These are phyloP conservation scores for Ascaphus truei DNA, from an alignment of 2,113 vertebrate genomes.

Conservation along the genomic window DNA sequence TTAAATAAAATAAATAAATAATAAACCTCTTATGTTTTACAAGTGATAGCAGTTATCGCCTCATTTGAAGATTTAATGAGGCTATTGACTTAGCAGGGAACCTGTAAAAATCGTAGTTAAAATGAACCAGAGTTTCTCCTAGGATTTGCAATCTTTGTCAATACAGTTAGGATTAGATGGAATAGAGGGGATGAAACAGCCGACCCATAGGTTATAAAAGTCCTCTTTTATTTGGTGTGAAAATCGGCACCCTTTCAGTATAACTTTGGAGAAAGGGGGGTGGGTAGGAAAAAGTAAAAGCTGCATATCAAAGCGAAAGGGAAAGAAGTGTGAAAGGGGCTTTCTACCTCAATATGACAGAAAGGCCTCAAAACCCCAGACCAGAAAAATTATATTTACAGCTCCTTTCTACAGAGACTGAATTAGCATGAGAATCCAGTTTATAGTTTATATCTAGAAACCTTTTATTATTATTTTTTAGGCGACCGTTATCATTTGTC, in stretches of 20 bases:
- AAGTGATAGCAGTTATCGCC: too few species aligned
- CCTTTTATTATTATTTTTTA: too few species aligned
- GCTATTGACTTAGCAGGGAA: too few species aligned
- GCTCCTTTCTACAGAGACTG: slow-evolving; percentile 65
- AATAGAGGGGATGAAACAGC: slow-evolving; percentile 44
- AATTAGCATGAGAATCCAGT: slow-evolving; percentile 79
- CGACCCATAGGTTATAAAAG: slow-evolving; percentile 52
- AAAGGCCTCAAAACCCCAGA: slow-evolving; percentile 68
- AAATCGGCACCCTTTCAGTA: slow-evolving; percentile 79
- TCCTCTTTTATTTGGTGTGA: slow-evolving; percentile 75
- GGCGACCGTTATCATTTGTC: too few species aligned
- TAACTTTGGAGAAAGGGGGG: slow-evolving; percentile 68
- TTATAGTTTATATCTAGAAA: too few species aligned
- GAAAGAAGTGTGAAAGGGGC: slow-evolving; percentile 71
- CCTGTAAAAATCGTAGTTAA: too few species aligned
- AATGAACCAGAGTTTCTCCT: too few species aligned
- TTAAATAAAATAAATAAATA: too few species aligned
- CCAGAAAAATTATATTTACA: slow-evolving; percentile 67
- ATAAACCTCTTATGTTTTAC: too few species aligned
- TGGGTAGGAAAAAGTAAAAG: slow-evolving; percentile 62
- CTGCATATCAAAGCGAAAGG: slow-evolving; percentile 84
- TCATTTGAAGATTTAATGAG: too few species aligned
- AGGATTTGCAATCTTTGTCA: slow-evolving; percentile 48
- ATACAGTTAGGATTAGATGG: slow-evolving; percentile 48
- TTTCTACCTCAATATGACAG: slow-evolving; percentile 76